phyloP scores from a whole-genome alignment of 2,888 invertebrate genomes.

The Pinctada fucata region DNA sequence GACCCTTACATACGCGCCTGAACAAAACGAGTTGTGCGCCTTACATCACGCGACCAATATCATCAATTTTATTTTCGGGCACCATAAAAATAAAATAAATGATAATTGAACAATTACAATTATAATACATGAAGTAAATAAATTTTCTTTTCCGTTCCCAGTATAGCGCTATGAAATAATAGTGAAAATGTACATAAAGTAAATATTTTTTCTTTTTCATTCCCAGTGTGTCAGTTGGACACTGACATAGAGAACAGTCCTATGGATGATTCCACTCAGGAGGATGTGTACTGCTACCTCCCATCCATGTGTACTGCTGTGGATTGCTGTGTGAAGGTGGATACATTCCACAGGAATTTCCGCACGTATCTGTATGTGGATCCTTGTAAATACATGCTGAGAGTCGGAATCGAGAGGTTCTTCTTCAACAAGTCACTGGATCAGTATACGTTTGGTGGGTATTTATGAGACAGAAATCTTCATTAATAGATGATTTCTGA shows the following conservation, averaged over 20 bases:
- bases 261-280: constrained; percentile 9
- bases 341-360: constrained; percentile 35
- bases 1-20: no score
- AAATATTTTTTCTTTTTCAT: background rate
- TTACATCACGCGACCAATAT: no score
- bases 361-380: constrained; percentile 36
- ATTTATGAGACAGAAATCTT: background rate
- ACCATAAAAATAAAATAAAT: no score
- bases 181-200: no score
- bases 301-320: constrained; percentile 42
- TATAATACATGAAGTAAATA: no score
- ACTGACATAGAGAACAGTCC: constrained; percentile 8
- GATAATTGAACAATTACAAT: no score
- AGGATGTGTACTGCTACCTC: constrained; percentile 39
- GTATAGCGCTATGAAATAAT: no score
- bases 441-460: constrained; percentile 26
- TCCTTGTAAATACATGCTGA: constrained; percentile 39
- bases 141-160: no score
- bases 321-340: constrained; percentile 40
- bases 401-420: constrained; percentile 44
- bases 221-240: constrained; percentile 18
- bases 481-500: no score
- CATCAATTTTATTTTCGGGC: no score
- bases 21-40: no score
- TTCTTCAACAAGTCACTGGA: constrained; percentile 21